These are phyloP conservation scores for Lepidochrysops patricia DNA, from an alignment of 2,888 invertebrate species.

Conservation along the genomic window DNA sequence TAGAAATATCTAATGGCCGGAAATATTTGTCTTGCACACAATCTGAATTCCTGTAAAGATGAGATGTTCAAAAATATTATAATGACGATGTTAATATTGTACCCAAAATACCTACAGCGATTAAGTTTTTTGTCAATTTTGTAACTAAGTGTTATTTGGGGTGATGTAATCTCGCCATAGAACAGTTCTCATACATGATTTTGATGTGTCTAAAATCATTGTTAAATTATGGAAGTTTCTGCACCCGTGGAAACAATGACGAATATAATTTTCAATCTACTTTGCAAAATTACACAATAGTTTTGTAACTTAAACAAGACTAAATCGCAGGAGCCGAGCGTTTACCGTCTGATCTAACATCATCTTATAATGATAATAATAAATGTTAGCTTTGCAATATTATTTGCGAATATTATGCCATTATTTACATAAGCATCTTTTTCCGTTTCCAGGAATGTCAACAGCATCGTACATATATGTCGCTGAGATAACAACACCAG, in stretches of 20 bases:
- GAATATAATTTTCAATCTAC: not conserved
- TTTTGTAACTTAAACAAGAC: not conserved
- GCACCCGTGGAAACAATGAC: not conserved
- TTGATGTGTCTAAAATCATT: not conserved
- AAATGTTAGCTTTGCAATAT: too few relatives aligned
- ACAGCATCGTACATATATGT: conserved; percentile 80
- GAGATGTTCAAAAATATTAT: not conserved
- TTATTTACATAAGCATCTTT: not conserved
- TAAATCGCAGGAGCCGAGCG: too few relatives aligned
- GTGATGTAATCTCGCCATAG: not conserved
- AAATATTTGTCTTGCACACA: not conserved
- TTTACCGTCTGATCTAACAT: too few relatives aligned
- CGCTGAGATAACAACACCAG: conserved; percentile 79
- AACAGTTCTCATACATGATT: not conserved
- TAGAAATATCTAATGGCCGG: not conserved
- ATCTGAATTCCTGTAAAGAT: not conserved
- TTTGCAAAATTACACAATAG: not conserved
- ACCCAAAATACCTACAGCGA: not conserved
- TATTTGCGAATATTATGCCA: not conserved
- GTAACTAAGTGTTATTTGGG: not conserved
- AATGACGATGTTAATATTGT: not conserved
- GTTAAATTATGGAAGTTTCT: not conserved
- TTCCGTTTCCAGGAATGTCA: conserved; percentile 75
- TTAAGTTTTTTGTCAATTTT: not conserved
- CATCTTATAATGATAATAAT: too few relatives aligned